Percentiles rank a stretch among this genome's conserved stretches.
phyloP scores from a whole-genome alignment of 2,888 invertebrate species.

The Conus canariensis region DNA sequence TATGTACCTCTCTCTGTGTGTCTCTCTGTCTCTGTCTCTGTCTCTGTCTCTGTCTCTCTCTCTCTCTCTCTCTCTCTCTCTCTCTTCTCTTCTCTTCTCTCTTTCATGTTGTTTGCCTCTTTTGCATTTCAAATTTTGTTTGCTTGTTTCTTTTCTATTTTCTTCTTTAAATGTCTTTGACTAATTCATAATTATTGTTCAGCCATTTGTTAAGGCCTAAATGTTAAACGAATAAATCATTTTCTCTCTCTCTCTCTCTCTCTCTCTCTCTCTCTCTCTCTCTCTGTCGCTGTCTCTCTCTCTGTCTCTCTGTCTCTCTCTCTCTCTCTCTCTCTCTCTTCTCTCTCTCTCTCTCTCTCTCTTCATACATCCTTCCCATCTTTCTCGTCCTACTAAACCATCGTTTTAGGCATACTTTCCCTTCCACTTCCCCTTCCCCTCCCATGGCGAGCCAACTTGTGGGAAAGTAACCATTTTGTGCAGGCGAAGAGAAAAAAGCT shows the following conservation, averaged over 20 bases:
- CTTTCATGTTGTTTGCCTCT: too few species aligned
- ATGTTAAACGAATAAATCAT: too few species aligned
- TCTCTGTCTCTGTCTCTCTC: neutral
- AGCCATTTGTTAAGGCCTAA: too few species aligned
- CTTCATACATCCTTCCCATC: neutral
- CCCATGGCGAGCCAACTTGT: neutral
- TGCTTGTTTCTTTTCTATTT: too few species aligned
- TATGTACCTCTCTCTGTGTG: too few species aligned
- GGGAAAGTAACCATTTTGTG: too few species aligned
- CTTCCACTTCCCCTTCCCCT: neutral
- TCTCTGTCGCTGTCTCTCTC: neutral
- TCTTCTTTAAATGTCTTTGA: too few species aligned
- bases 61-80: neutral
- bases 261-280: neutral
- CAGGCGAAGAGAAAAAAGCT: neutral
- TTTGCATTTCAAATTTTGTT: too few species aligned
- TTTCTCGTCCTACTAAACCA: neutral
- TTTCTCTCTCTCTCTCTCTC: neutral
- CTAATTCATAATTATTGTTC: too few species aligned
- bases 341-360: neutral
- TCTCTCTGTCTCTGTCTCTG: too few species aligned
- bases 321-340: neutral
- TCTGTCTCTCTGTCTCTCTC: neutral
- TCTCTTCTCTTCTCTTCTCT: neutral
- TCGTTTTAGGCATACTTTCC: neutral